These are phyloP conservation scores for Nomia melanderi DNA, from an alignment of 1,140 invertebrate genomes.

Conservation along the genomic window DNA sequence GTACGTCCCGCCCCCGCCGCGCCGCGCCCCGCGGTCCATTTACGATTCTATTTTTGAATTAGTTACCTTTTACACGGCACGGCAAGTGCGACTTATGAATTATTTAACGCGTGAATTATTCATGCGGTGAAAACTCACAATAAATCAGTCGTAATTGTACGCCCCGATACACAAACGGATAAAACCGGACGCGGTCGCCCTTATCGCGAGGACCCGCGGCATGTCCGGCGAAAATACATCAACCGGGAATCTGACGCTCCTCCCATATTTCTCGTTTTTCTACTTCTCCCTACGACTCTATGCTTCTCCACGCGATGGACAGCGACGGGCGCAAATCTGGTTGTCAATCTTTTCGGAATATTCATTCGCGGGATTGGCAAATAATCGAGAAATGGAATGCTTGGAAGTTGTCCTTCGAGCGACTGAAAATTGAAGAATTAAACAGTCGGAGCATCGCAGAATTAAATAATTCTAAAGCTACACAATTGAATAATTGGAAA, in stretches of 20 bases:
- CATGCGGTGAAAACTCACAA: conserved; percentile 43
- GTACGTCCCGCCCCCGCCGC: background rate
- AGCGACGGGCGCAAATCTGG: background rate
- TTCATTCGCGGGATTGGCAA: background rate
- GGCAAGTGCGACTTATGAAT: conserved; percentile 63
- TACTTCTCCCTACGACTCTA: background rate
- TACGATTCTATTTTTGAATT: conserved; percentile 58
- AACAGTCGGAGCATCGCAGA: too few species aligned
- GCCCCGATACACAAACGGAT: conserved; percentile 49
- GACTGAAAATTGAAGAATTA: too few species aligned
- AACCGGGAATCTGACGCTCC: background rate
- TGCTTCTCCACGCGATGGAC: background rate
- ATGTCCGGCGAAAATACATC: background rate
- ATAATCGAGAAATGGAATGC: too few species aligned
- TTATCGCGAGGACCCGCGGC: background rate
- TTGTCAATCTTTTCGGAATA: background rate
- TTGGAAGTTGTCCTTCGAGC: too few species aligned
- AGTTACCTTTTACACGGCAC: conserved; percentile 51
- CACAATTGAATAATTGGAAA: too few species aligned
- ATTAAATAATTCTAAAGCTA: too few species aligned
- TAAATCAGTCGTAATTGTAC: conserved; percentile 57
- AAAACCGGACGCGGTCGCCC: conserved; percentile 40
- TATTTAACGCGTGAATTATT: conserved; percentile 60
- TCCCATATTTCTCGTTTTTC: background rate
- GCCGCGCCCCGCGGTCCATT: background rate